Percentiles rank a stretch among this genome's conserved stretches.
These are phyloP conservation scores for Melipona bicolor DNA, from an alignment of 2,888 invertebrate species.

Conservation along the genomic window DNA sequence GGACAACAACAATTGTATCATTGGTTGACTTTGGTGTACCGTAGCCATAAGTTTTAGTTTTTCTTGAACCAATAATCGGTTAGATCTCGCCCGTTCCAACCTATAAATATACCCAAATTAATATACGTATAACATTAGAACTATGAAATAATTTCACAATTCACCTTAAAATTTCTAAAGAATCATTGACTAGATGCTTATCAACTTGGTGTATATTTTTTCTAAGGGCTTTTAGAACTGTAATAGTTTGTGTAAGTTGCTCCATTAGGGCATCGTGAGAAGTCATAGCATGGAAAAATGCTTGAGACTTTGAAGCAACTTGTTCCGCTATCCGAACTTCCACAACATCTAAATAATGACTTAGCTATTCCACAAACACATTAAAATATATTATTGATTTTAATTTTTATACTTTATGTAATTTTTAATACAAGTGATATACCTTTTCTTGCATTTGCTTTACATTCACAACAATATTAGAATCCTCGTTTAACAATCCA, in stretches of 20 bases:
- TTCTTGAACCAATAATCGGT: slow-evolving; percentile 88
- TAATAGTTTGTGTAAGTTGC: slow-evolving; percentile 93
- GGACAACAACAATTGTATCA: slow-evolving; percentile 96
- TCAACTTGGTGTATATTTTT: slow-evolving; percentile 92
- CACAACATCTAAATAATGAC: slow-evolving; percentile 97
- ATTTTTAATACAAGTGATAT: slow-evolving; percentile 32
- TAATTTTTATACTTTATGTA: background rate
- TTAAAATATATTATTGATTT: slow-evolving; percentile 17
- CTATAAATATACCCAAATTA: slow-evolving; percentile 78
- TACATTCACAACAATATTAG: slow-evolving; percentile 80
- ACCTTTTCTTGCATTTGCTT: slow-evolving; percentile 93
- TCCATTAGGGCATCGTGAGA: slow-evolving; percentile 99
- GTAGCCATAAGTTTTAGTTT: slow-evolving; percentile 96
- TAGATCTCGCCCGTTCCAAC: slow-evolving; percentile 88
- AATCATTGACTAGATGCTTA: slow-evolving; percentile 91
- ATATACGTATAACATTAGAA: background rate
- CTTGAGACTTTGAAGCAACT: slow-evolving; percentile 97
- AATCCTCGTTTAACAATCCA: slow-evolving; percentile 85
- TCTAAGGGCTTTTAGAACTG: slow-evolving; percentile 90
- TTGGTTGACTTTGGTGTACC: slow-evolving; percentile 98
- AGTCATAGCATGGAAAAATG: slow-evolving; percentile 99
- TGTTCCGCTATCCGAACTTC: slow-evolving; percentile 97
- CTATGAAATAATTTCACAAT: slow-evolving; percentile 3
- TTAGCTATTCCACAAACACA: slow-evolving; percentile 86
- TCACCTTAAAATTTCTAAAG: slow-evolving; percentile 89